These are phyloP conservation scores for Crotalus adamanteus DNA, from an alignment of 2,797 vertebrate genomes.

Conservation along the genomic window DNA sequence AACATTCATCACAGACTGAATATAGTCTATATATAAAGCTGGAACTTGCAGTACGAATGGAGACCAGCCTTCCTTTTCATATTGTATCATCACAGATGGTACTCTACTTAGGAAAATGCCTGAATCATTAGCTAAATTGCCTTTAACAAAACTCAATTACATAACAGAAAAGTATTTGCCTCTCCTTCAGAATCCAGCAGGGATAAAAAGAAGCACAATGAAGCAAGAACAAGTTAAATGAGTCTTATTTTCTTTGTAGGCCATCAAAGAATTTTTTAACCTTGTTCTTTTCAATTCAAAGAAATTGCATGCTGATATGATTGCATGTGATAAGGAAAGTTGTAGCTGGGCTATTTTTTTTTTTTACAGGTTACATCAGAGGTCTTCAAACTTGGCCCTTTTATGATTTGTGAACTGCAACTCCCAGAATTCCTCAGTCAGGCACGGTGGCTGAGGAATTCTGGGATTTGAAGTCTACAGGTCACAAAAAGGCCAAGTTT, in stretches of 20 bases:
- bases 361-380: not conserved
- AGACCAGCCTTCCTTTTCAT: not conserved
- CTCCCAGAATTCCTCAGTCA: too few relatives aligned
- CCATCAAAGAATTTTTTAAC: conserved; percentile 4
- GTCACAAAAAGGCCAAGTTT: too few relatives aligned
- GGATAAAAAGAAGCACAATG: not conserved
- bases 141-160: conserved; percentile 11
- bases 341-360: not conserved
- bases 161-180: not conserved
- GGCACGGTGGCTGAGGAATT: too few relatives aligned
- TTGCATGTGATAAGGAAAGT: not conserved
- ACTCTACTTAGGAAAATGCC: not conserved
- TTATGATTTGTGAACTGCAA: too few relatives aligned
- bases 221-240: not conserved
- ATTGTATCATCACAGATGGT: not conserved
- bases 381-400: too few relatives aligned
- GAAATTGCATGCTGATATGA: not conserved
- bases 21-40: not conserved
- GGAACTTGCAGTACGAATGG: not conserved
- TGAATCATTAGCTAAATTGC: not conserved
- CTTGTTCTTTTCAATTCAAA: not conserved
- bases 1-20: not conserved
- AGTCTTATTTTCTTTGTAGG: conserved; percentile 6
- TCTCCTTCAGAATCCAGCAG: conserved; percentile 1
- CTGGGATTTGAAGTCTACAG: too few relatives aligned